Evolutionary conservation across 2,113 vertebrate species (phyloP).

Genomic region (Rhodinocichla rosea): DNA sequence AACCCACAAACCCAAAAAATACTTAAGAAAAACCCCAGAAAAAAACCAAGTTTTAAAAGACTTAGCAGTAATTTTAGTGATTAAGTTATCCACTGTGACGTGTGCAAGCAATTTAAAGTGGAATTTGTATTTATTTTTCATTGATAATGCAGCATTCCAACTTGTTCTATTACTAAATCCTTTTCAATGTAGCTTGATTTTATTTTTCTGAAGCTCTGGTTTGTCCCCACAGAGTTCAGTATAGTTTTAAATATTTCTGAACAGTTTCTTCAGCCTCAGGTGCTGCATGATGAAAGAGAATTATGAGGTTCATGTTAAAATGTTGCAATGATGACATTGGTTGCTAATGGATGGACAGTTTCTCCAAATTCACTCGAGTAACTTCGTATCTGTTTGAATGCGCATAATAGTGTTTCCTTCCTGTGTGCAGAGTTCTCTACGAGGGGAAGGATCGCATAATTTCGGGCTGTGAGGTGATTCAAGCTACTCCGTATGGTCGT

Average conservation of each 20-base stretch:
- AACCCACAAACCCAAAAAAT: background rate
- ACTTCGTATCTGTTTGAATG: background rate
- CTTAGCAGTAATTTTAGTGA: background rate
- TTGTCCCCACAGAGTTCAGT: background rate
- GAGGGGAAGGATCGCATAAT: slow-evolving; percentile 95
- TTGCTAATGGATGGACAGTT: background rate
- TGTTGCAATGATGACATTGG: background rate
- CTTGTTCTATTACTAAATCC: background rate
- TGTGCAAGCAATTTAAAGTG: background rate
- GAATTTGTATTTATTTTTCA: background rate
- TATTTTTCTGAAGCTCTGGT: background rate
- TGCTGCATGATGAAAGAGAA: background rate
- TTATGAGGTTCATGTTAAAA: background rate
- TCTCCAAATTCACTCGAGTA: background rate
- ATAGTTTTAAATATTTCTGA: background rate
- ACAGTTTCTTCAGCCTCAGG: background rate
- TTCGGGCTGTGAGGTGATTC: slow-evolving; percentile 92
- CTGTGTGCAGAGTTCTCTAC: slow-evolving; percentile 84
- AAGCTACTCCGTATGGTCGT: slow-evolving; percentile 93
- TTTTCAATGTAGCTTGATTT: background rate
- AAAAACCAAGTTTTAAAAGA: background rate
- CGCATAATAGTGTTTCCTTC: background rate
- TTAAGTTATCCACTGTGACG: background rate
- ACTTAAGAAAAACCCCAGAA: background rate
- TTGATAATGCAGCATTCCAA: background rate